These are phyloP conservation scores for Myotis planiceps DNA, from an alignment of 2,797 vertebrate genomes.

Conservation along the genomic window DNA sequence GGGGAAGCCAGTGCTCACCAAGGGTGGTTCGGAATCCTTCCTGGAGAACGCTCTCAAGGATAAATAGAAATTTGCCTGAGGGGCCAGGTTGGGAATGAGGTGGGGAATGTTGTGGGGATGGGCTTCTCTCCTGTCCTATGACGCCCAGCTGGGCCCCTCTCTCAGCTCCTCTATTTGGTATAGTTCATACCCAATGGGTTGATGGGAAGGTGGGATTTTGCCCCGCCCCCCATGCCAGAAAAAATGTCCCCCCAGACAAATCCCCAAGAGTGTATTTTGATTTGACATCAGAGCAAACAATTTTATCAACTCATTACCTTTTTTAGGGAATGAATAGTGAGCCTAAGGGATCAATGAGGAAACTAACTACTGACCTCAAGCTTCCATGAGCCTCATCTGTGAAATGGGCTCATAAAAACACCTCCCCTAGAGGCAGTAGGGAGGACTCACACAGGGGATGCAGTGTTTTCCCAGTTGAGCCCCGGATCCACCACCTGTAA, in stretches of 20 bases:
- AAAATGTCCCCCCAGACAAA: background rate
- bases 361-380: background rate
- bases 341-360: background rate
- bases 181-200: background rate
- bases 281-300: background rate
- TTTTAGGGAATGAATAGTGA: background rate
- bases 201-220: background rate
- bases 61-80: background rate
- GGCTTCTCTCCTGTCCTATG: background rate
- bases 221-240: background rate
- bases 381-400: background rate
- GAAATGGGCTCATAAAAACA: background rate
- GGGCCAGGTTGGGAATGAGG: background rate
- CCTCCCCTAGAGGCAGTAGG: background rate
- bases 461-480: background rate
- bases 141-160: background rate
- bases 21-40: background rate
- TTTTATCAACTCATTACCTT: background rate
- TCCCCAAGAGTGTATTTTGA: background rate
- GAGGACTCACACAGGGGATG: rapidly evolving
- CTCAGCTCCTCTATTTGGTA: background rate
- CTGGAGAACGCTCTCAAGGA: background rate
- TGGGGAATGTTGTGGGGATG: background rate
- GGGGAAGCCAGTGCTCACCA: background rate
- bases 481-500: background rate